A percentile compares a stretch with the other conserved stretches of the same genome.
phyloP scores from a whole-genome alignment of 1,140 invertebrate genomes.

The Caerostris darwini region DNA sequence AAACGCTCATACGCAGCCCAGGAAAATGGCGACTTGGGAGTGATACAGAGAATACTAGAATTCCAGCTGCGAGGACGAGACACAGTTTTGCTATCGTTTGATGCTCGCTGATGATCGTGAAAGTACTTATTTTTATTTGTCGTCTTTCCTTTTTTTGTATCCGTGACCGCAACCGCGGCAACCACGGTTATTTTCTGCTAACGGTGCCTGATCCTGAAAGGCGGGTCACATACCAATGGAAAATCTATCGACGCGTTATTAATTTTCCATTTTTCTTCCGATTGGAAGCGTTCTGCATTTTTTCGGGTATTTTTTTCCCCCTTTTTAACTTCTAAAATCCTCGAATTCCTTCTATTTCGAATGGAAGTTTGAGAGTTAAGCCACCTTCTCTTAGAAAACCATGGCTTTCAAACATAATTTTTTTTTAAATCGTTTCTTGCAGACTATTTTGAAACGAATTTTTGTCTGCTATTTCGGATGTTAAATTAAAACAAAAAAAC shows the following conservation, averaged over 20 bases:
- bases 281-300: constrained; percentile 37
- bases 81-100: constrained; percentile 17
- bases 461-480: too few relatives aligned
- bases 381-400: background rate
- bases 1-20: background rate
- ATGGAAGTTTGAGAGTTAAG: background rate
- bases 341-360: background rate
- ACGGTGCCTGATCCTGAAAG: constrained; percentile 25
- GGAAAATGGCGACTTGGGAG: background rate
- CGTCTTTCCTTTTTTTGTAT: constrained; percentile 14
- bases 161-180: constrained; percentile 38
- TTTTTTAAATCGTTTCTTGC: too few relatives aligned
- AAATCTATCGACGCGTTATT: constrained; percentile 32
- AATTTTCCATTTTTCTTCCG: constrained; percentile 31
- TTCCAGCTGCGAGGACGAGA: background rate
- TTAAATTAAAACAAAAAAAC: too few relatives aligned
- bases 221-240: constrained; percentile 4
- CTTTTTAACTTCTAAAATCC: background rate
- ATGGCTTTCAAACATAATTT: too few relatives aligned
- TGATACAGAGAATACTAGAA: background rate
- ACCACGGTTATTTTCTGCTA: constrained; percentile 40
- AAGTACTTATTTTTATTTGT: constrained; percentile 15
- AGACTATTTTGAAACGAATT: too few relatives aligned
- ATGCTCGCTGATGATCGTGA: background rate
- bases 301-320: background rate